Conservation (phyloP, 2,797 vertebrate species). For the Hypotaenidia okinawae region DNA sequence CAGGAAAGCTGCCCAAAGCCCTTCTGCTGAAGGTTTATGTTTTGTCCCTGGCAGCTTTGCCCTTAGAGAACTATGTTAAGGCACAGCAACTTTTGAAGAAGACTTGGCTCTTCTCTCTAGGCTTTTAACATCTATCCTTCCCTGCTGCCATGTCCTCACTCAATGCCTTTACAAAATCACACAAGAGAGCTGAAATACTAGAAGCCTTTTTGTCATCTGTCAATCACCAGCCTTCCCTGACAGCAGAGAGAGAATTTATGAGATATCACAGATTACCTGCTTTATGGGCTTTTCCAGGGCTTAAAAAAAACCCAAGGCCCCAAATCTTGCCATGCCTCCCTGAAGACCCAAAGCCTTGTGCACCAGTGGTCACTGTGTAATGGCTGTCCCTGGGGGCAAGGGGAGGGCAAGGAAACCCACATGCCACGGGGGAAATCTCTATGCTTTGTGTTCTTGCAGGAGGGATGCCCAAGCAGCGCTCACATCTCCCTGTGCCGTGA, state of each 20-base stretch:
- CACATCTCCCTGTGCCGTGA: fast-evolving
- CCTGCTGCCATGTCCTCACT: not conserved
- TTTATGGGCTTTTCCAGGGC: not conserved
- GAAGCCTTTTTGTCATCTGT: not conserved
- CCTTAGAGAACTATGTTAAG: not conserved
- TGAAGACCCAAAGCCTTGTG: fast-evolving
- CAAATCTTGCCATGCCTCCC: too few species aligned
- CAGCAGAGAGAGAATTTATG: not conserved
- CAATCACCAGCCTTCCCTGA: not conserved
- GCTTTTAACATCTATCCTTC: not conserved
- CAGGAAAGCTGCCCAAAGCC: not conserved
- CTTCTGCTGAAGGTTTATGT: not conserved
- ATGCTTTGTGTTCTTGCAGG: not conserved
- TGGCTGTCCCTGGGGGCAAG: fast-evolving
- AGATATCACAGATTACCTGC: not conserved
- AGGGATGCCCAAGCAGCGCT: not conserved
- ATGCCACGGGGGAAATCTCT: fast-evolving
- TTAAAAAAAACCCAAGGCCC: not conserved
- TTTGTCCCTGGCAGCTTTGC: not conserved
- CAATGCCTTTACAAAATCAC: not conserved
- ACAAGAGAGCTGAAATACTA: not conserved
- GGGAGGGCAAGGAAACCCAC: not conserved
- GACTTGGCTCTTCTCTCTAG: not conserved
- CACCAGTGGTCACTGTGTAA: fast-evolving
- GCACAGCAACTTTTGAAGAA: not conserved